A percentile compares a stretch with the other conserved stretches of the same genome.
Conservation (phyloP, 2,888 invertebrate genomes). For the Piscicola geometra region DNA sequence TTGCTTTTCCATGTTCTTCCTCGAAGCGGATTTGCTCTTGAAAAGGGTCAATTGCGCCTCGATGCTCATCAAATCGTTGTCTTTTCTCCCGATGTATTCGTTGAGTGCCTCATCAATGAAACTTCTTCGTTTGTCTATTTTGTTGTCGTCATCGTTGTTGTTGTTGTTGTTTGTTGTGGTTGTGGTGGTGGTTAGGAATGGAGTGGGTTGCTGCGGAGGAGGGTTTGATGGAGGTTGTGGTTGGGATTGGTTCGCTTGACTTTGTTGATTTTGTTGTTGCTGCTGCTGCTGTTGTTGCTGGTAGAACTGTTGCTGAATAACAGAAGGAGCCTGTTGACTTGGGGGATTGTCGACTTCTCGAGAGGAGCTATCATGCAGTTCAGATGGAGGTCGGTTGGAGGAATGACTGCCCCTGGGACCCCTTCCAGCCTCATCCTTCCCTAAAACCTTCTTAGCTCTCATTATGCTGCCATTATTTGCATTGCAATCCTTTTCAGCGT, state of each 20-base stretch:
- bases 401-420: too few relatives aligned
- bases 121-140: not conserved
- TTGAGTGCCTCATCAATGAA: not conserved
- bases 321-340: too few relatives aligned
- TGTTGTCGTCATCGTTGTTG: not conserved
- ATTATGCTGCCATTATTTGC: not conserved
- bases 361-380: too few relatives aligned
- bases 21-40: not conserved
- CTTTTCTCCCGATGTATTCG: not conserved
- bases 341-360: too few relatives aligned
- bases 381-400: not conserved
- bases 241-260: not conserved
- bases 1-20: too few relatives aligned
- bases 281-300: conserved; percentile 22
- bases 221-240: conserved; percentile 8
- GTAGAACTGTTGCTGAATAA: not conserved
- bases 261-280: conserved; percentile 11
- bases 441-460: not conserved
- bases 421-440: too few relatives aligned
- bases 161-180: conserved; percentile 21
- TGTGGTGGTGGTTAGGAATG: not conserved
- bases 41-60: not conserved
- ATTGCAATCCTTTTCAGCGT: not conserved
- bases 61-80: not conserved
- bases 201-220: not conserved